Evolutionary conservation across 2,888 invertebrate genomes (phyloP), one percentile per base, ranked within the genome.

Genomic region (Ophion slaviceki): DNA sequence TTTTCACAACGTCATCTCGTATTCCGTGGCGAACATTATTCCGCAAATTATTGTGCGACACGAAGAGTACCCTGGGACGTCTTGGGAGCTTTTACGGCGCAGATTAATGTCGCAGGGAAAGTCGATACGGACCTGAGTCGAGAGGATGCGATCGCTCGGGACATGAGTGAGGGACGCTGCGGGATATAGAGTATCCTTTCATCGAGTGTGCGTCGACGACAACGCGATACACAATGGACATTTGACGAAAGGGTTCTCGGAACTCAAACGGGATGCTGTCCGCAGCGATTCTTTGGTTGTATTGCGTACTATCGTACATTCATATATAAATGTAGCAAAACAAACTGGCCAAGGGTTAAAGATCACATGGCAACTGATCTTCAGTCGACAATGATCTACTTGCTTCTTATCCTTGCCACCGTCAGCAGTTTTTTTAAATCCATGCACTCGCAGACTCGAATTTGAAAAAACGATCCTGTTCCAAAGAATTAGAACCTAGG

Each of bases 171-270:
- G 47, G 45, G 57, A 66, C 79, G 70, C 74, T 82, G 64, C 59
- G 67, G 80, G 67, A 83, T 80, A 85, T 77, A 77, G 68, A 61
- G 74, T 80, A 83, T 80, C 78, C 83, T 86, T 83, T 47, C 74
- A 70, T 83, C 77, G 80, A 77, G 83, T 72, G 77, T 57, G 67
- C 67, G 64, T 32, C 71, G 64, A 80, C 80, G 64, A 77, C 47
- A n/a, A 61, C 20, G 62, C 53, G 72, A 82, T 70, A 78, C 28
- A 68, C 36, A 14, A 57, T 28, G 57, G 64, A 59, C 32, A 61
- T 47, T 74, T 32, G 32, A 28, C 57, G 45, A n/a, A 81, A 78
- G 77, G 59, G 78, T 86, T 86, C 83, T 81, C 17, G 61, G 86
- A 86, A 86, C 20, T 24, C 47, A 59, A 64, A 71, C 71, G 61